phyloP scores from a whole-genome alignment of 2,888 invertebrate genomes.

The Chymomyza fuscimana region DNA sequence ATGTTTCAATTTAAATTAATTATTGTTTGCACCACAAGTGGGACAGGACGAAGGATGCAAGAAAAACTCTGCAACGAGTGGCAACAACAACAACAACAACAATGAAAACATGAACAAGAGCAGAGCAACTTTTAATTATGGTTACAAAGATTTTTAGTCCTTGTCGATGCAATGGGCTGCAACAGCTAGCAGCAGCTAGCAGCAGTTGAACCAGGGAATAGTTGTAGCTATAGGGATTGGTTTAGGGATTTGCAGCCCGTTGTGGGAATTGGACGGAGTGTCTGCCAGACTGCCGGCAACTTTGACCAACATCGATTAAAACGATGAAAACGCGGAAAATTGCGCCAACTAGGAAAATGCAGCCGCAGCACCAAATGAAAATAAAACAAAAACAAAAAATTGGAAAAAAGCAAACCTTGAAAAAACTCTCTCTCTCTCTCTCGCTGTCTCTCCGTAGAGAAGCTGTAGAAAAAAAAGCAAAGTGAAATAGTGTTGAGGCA shows the following conservation, averaged over 20 bases:
- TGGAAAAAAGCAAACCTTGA: not conserved
- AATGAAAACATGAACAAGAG: constrained; percentile 39
- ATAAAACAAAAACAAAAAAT: constrained; percentile 45
- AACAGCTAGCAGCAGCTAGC: not conserved
- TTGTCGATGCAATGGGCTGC: constrained; percentile 49
- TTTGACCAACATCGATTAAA: constrained; percentile 74
- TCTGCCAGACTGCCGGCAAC: constrained; percentile 37
- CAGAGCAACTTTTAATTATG: constrained; percentile 72
- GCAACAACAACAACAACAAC: not conserved
- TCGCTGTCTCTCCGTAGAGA: not conserved
- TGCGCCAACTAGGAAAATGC: constrained; percentile 73
- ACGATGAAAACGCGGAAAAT: constrained; percentile 74
- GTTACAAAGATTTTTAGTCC: constrained; percentile 69
- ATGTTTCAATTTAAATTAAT: constrained; percentile 78
- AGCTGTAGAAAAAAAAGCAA: not conserved
- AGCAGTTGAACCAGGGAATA: not conserved
- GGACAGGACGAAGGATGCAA: constrained; percentile 24
- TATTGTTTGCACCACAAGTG: constrained; percentile 78
- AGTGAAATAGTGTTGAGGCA: constrained; percentile 33
- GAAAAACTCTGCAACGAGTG: constrained; percentile 1
- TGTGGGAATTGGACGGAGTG: not conserved
- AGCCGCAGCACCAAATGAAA: constrained; percentile 64
- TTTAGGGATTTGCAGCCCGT: not conserved
- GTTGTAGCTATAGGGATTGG: not conserved
- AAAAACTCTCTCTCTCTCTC: too few species aligned